A percentile compares a stretch with the other conserved stretches of the same genome.
Evolutionary conservation across 2,797 vertebrate genomes (phyloP).

Genomic region (Spatula clypeata): DNA sequence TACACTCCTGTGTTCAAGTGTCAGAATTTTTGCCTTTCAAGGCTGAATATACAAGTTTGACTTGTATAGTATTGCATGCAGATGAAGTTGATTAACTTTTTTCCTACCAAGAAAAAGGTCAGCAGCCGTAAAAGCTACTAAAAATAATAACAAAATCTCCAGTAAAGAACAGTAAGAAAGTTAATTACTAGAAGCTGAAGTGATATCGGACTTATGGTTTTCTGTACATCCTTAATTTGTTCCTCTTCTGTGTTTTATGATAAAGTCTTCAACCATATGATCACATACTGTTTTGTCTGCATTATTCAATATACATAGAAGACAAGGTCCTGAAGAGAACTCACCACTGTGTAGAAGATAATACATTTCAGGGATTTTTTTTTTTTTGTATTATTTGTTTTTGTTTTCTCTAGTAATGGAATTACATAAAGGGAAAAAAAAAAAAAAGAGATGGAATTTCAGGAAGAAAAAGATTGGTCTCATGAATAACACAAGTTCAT

Average conservation of each 20-base stretch:
- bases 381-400: not conserved
- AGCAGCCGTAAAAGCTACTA: constrained; percentile 2
- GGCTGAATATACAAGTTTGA: not conserved
- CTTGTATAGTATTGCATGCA: not conserved
- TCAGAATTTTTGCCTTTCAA: not conserved
- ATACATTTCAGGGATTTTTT: not conserved
- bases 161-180: constrained; percentile 20
- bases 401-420: not conserved
- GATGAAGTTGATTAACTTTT: constrained; percentile 16
- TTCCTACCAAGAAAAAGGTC: not conserved
- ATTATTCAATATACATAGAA: constrained; percentile 10
- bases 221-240: constrained; percentile 41
- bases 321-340: not conserved
- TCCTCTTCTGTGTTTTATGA: constrained; percentile 29
- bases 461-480: not conserved
- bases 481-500: not conserved
- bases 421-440: not conserved
- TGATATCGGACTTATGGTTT: constrained; percentile 28
- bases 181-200: constrained; percentile 31
- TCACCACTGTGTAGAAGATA: not conserved
- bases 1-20: not conserved
- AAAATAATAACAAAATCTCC: not conserved
- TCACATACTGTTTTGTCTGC: not conserved
- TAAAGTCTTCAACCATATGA: constrained; percentile 9
- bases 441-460: not conserved